These are phyloP conservation scores for Olivierus martensii DNA, from an alignment of 1,140 invertebrate genomes.

Conservation along the genomic window DNA sequence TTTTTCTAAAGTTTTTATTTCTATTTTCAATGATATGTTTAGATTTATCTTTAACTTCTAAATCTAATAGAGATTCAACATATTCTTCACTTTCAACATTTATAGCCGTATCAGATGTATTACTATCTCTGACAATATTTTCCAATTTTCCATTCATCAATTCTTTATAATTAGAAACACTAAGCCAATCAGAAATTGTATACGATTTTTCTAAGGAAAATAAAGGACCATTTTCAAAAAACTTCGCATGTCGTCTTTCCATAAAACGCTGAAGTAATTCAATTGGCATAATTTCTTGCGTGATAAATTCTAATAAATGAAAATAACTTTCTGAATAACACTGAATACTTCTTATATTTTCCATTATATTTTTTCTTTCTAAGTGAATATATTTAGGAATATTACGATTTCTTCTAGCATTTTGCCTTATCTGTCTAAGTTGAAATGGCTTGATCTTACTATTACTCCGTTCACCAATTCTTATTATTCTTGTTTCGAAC, in stretches of 20 bases:
- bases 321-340: not conserved
- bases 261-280: no score
- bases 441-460: constrained; percentile 1
- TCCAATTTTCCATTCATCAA: not conserved
- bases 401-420: not conserved
- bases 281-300: no score
- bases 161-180: not conserved
- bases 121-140: no score
- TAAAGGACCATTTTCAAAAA: no score
- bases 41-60: not conserved
- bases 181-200: no score
- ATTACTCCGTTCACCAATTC: constrained; percentile 56
- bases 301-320: no score
- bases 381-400: not conserved
- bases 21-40: not conserved
- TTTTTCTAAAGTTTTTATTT: not conserved
- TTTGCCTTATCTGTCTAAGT: not conserved
- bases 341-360: not conserved
- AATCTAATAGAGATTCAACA: not conserved
- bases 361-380: not conserved
- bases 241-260: no score
- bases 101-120: not conserved
- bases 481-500: constrained; percentile 36
- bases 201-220: no score
- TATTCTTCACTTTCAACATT: not conserved